Percentiles rank a stretch among this genome's conserved stretches.
Conservation (phyloP, 2,888 invertebrate species). For the Dolichopus griseipennis region DNA sequence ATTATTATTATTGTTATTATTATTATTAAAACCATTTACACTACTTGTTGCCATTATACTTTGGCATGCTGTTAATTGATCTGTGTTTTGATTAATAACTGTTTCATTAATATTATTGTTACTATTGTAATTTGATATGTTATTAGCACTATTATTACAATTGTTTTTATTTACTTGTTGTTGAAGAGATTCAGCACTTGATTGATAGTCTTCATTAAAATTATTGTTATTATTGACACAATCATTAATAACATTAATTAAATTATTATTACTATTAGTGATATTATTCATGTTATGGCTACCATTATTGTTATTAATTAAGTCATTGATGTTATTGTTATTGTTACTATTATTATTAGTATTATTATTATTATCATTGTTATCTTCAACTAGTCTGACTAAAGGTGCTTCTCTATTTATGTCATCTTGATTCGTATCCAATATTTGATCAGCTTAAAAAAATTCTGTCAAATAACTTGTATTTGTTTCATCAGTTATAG, state of each 20-base stretch:
- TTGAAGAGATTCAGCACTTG: conserved; percentile 2
- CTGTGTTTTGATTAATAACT: not conserved
- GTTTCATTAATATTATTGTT: conserved; percentile 10
- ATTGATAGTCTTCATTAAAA: conserved; percentile 19
- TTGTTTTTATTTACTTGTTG: not conserved
- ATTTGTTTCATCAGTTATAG: not conserved
- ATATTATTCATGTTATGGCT: conserved; percentile 15
- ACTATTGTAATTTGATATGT: conserved; percentile 12
- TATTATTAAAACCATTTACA: too few relatives aligned
- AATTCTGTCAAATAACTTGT: conserved; percentile 7
- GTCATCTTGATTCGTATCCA: conserved; percentile 13
- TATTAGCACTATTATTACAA: not conserved
- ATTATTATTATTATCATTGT: too few relatives aligned
- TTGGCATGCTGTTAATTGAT: conserved; percentile 13
- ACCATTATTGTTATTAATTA: not conserved
- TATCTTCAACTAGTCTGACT: conserved; percentile 16
- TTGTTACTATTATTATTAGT: too few relatives aligned
- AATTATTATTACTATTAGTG: conserved; percentile 13
- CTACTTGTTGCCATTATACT: conserved; percentile 10
- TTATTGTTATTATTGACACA: conserved; percentile 15
- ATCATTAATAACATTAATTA: conserved; percentile 16
- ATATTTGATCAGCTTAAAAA: conserved; percentile 15
- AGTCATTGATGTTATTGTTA: conserved; percentile 14
- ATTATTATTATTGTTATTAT: not conserved
- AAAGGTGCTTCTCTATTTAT: conserved; percentile 12